Base-by-base conservation (phyloP, 2,113 vertebrate genomes). In the Platichthys stellatus region DNA sequence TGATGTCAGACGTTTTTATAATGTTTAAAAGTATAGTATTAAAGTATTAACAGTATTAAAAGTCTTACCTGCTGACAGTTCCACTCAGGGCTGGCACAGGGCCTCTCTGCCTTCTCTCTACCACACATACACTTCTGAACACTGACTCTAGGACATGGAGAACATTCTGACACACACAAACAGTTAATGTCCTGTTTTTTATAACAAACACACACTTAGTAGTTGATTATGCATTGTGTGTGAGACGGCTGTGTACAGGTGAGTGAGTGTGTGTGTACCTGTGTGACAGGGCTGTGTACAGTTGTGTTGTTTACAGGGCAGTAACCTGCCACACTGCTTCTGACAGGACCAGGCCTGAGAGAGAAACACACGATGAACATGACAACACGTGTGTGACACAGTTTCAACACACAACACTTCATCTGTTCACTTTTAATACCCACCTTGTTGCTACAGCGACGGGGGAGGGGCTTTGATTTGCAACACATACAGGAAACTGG, bases 381-480 rank as follows among this genome's bases (percentile, higher is more conserved):
- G 11, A 57, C 1, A 0, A 18, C 58, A 60, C 26, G 23, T 28
- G 57, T 28, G 57, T 58, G 24, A 28, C 57, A 59, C 57, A 59
- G 21, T 14, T 53, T 28, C 2, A 28, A 59, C 6, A 20, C 14
- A 3, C 2, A 8, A 64, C 20, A 43, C 12, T 9, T 38, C 5
- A 23, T 1, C 63, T 10, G 4, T 31, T 1, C 23, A 9, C 24
- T 9, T 20, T 20, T 1, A 0, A 43, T 0, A 5, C 12, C 3
- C 21, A 92, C 92, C 93, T 98, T 98, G 89, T 95, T 92, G 81
- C 98, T 98, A 92, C 98, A 99, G 78, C 98, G 95, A 31, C 97
- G 95, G 43, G 97, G 95, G 65, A 98, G 92, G 13, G 96, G 92
- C 58, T 92, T 96, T 2, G 96, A 96, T 69, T 97, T 98, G 76